Evolutionary conservation across 2,888 invertebrate species (phyloP).

Genomic region (Yponomeuta sedellus): DNA sequence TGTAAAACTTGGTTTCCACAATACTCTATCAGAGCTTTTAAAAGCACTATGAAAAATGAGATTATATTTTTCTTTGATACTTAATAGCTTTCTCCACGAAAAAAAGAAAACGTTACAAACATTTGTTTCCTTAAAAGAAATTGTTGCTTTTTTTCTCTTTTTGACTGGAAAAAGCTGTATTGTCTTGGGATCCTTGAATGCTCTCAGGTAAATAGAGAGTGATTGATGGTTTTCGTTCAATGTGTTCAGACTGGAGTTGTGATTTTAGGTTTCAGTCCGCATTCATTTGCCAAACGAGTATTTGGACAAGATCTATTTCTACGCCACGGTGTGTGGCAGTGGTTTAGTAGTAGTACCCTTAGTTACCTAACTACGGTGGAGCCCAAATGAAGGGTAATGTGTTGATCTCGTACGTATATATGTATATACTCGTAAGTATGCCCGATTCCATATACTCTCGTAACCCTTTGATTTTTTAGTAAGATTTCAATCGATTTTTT

Average conservation of each 20-base stretch:
- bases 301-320: too few species aligned
- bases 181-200: slow-evolving; percentile 45
- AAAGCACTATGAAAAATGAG: neutral
- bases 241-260: slow-evolving; percentile 44
- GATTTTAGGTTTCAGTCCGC: slow-evolving; percentile 37
- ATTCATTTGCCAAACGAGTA: slow-evolving; percentile 19
- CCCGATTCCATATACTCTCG: too few species aligned
- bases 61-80: slow-evolving; percentile 13
- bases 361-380: too few species aligned
- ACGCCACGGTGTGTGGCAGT: too few species aligned
- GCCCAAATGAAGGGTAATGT: too few species aligned
- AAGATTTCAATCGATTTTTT: too few species aligned
- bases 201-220: slow-evolving; percentile 43
- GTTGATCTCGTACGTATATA: too few species aligned
- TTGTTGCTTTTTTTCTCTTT: slow-evolving; percentile 25
- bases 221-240: slow-evolving; percentile 55
- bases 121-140: slow-evolving; percentile 12
- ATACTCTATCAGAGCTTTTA: neutral
- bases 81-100: slow-evolving; percentile 16
- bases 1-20: neutral
- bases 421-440: too few species aligned
- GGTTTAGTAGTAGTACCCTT: too few species aligned
- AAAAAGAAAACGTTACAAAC: slow-evolving; percentile 12
- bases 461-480: too few species aligned
- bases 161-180: slow-evolving; percentile 33